Conservation (phyloP, 1,140 invertebrate species). For the Melitaea cinxia region DNA sequence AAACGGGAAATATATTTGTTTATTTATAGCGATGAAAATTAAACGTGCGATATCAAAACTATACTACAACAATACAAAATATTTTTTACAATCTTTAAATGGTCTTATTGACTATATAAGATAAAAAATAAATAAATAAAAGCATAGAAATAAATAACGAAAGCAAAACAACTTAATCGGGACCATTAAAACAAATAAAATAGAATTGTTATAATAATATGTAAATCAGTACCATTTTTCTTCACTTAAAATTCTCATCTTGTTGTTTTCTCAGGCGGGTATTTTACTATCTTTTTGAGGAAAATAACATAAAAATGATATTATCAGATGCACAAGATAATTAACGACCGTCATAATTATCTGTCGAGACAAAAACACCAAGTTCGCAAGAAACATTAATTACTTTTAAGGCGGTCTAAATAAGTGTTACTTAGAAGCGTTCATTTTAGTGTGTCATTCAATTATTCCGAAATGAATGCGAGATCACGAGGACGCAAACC, state of each 20-base stretch:
- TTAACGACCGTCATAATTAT: conserved; percentile 7
- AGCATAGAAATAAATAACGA: too few species aligned
- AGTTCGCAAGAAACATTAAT: conserved; percentile 50
- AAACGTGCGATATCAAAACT: too few species aligned
- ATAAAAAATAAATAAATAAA: too few species aligned
- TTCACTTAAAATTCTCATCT: too few species aligned
- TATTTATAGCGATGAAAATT: background rate
- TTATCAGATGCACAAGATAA: background rate
- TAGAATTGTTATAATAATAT: too few species aligned
- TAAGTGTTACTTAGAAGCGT: conserved; percentile 66
- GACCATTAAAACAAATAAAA: too few species aligned
- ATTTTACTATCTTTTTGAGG: background rate
- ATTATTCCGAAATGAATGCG: conserved; percentile 75
- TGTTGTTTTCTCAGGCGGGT: background rate
- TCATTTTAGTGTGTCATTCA: conserved; percentile 74
- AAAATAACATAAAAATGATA: background rate
- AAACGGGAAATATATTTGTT: background rate
- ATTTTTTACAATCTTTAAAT: too few species aligned
- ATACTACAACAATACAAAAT: too few species aligned
- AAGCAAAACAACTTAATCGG: too few species aligned
- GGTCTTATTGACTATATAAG: too few species aligned
- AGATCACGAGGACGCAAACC: conserved; percentile 51
- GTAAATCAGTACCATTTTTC: too few species aligned
- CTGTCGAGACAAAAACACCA: background rate
- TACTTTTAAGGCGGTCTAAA: conserved; percentile 70